Percentiles rank a stretch among this genome's conserved stretches.
These are phyloP conservation scores for Drosophila yakuba DNA, from an alignment of 1,140 invertebrate species.

Conservation along the genomic window DNA sequence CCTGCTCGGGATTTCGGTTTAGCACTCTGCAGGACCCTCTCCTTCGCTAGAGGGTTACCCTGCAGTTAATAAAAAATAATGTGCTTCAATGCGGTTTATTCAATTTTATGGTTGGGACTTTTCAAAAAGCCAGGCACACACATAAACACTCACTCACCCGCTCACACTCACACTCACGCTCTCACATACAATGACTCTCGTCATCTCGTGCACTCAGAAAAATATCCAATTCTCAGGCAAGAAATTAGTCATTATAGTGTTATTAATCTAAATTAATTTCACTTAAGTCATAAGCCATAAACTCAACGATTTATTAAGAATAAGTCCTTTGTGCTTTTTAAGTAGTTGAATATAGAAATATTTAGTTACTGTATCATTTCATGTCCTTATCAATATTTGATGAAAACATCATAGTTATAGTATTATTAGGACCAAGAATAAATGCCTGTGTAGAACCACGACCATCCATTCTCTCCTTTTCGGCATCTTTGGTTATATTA, in stretches of 20 bases:
- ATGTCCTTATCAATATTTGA: too few species aligned
- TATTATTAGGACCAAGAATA: too few species aligned
- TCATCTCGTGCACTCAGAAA: constrained; percentile 1
- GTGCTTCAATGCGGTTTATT: constrained; percentile 82
- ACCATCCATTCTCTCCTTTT: not conserved
- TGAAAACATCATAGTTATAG: too few species aligned
- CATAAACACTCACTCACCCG: constrained; percentile 33
- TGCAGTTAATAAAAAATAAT: constrained; percentile 82
- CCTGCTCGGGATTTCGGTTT: constrained; percentile 77
- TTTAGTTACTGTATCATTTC: too few species aligned
- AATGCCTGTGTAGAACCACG: not conserved
- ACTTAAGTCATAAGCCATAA: too few species aligned
- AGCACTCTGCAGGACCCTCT: constrained; percentile 58
- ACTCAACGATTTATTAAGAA: too few species aligned
- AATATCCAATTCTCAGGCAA: not conserved
- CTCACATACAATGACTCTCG: constrained; percentile 16
- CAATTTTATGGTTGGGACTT: constrained; percentile 81
- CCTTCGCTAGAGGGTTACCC: constrained; percentile 24
- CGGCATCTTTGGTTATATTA: constrained; percentile 59
- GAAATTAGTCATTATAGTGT: too few species aligned
- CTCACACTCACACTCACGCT: constrained; percentile 8
- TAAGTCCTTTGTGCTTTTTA: too few species aligned
- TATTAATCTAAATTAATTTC: too few species aligned
- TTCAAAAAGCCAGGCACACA: constrained; percentile 71
- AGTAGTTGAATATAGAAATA: too few species aligned